Conservation (phyloP, 2,113 vertebrate genomes). For the Aspidoscelis tigris region DNA sequence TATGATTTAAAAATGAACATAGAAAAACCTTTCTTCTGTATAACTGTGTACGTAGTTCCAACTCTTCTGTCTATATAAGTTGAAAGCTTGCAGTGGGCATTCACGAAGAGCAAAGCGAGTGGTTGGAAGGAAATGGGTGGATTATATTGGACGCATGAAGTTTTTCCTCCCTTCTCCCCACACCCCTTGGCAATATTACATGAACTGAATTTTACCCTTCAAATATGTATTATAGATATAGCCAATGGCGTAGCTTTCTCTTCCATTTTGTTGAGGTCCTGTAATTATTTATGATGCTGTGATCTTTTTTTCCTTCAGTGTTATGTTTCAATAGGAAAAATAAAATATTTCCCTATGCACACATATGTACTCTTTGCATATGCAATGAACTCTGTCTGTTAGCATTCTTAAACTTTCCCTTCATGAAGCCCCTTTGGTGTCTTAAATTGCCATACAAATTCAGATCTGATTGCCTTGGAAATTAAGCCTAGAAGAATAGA, state of each 20-base stretch:
- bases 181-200: neutral
- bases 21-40: neutral
- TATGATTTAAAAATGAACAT: neutral
- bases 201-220: neutral
- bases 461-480: conserved; percentile 54
- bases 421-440: conserved; percentile 15
- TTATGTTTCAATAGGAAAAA: conserved; percentile 15
- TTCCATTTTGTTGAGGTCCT: neutral
- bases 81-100: neutral
- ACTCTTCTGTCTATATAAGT: neutral
- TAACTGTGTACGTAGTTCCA: neutral
- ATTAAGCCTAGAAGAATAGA: conserved; percentile 41
- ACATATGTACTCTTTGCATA: neutral
- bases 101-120: neutral
- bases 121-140: neutral
- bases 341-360: neutral
- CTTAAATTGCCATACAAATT: conserved; percentile 46
- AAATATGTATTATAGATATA: rapidly evolving
- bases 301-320: conserved; percentile 19
- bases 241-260: neutral
- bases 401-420: neutral
- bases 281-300: conserved; percentile 17
- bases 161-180: neutral
- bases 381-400: neutral
- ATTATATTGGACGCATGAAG: neutral